Evolutionary conservation across 2,113 vertebrate genomes (phyloP).

Genomic region (Gracilinanus agilis): DNA sequence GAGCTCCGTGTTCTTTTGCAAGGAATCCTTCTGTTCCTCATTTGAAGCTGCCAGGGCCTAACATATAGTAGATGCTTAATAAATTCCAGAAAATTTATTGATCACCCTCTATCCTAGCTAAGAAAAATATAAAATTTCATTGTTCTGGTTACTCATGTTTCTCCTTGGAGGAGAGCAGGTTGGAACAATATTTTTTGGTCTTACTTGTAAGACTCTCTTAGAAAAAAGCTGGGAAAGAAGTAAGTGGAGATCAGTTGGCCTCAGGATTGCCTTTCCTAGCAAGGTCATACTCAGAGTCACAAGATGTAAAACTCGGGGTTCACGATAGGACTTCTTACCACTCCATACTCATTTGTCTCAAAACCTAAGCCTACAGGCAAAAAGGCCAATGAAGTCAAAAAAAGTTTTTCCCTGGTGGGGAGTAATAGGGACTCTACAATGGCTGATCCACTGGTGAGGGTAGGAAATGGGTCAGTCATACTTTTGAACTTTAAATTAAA

Average conservation of each 20-base stretch:
- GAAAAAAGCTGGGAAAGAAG: neutral
- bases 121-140: neutral
- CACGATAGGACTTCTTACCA: neutral
- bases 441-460: neutral
- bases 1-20: neutral
- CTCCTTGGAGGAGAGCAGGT: neutral
- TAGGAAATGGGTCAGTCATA: neutral
- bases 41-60: neutral
- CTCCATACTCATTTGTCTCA: fast-evolving
- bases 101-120: neutral
- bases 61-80: neutral
- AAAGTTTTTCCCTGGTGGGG: neutral
- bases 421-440: neutral
- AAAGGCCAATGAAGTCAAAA: neutral
- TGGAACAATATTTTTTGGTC: neutral
- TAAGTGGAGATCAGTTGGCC: neutral
- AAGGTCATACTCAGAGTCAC: neutral
- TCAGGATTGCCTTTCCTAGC: neutral
- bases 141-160: neutral
- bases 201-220: slow-evolving; percentile 21
- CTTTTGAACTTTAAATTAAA: neutral
- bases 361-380: neutral
- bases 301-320: neutral
- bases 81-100: neutral
- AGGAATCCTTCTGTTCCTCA: slow-evolving; percentile 4